Evolutionary conservation across 2,797 vertebrate species (phyloP).

Genomic region (Nyctibius grandis): DNA sequence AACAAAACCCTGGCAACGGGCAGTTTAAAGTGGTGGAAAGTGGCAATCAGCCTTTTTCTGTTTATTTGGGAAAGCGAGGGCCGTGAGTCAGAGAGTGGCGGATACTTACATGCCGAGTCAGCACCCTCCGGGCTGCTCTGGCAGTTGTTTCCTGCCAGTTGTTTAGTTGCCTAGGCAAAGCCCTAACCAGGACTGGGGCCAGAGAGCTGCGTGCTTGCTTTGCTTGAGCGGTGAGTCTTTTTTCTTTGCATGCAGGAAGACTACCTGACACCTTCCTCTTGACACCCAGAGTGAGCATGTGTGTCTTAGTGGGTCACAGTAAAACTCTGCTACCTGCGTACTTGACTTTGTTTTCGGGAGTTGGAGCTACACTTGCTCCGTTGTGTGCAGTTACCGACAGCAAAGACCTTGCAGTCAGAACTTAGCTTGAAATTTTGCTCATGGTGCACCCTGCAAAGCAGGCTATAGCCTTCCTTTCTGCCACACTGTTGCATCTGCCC

Average conservation of each 20-base stretch:
- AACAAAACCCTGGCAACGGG: neutral
- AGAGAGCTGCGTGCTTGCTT: neutral
- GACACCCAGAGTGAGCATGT: neutral
- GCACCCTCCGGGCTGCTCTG: neutral
- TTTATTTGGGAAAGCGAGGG: neutral
- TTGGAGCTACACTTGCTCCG: neutral
- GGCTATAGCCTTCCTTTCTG: constrained; percentile 28
- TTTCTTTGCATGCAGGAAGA: neutral
- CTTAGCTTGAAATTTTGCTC: neutral
- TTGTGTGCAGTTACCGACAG: neutral
- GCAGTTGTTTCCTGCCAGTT: neutral
- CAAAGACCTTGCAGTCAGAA: neutral
- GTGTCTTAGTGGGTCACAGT: neutral
- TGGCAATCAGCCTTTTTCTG: neutral
- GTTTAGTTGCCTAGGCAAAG: neutral
- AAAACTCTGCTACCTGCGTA: neutral
- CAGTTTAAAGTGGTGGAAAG: neutral
- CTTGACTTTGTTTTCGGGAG: neutral
- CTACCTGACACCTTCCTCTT: neutral
- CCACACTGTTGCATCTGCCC: neutral
- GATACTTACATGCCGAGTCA: constrained; percentile 1
- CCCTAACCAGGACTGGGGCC: neutral
- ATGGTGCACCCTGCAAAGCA: neutral
- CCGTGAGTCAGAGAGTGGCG: neutral
- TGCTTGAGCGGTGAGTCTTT: neutral